Percentiles rank a stretch among this genome's conserved stretches.
Conservation (phyloP, 2,797 vertebrate genomes). For the Chaenodraco wilsoni region DNA sequence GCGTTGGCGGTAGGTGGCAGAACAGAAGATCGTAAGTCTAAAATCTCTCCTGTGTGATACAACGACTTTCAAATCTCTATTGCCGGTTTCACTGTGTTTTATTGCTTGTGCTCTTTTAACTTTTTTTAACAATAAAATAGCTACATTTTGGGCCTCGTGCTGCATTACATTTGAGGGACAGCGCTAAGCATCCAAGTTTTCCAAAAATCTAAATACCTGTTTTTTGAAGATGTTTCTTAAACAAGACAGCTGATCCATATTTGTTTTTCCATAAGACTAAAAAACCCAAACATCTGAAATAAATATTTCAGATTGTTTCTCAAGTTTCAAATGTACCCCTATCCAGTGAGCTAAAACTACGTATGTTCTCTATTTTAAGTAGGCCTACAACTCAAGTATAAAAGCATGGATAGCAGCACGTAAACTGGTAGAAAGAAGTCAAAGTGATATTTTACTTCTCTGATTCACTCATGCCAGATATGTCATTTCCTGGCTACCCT, state of each 20-base stretch:
- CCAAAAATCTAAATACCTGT: background rate
- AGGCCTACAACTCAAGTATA: background rate
- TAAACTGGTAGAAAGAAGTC: background rate
- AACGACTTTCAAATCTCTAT: background rate
- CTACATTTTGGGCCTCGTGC: background rate
- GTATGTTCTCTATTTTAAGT: background rate
- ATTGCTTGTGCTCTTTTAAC: background rate
- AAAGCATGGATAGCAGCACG: background rate
- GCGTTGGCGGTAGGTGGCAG: background rate
- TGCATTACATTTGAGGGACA: background rate
- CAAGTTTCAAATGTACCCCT: too few species aligned
- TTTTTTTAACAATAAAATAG: background rate
- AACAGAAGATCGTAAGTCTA: background rate
- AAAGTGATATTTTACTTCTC: background rate
- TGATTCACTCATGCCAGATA: background rate
- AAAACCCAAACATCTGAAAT: background rate
- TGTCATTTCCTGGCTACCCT: background rate
- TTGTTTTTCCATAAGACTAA: background rate
- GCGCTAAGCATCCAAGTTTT: background rate
- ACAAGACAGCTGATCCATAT: background rate
- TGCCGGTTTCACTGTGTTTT: background rate
- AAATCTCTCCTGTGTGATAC: background rate
- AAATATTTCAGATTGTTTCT: background rate
- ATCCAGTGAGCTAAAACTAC: background rate
- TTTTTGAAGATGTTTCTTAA: background rate